phyloP scores from a whole-genome alignment of 2,113 vertebrate species.

The Microcebus ravelobensis region DNA sequence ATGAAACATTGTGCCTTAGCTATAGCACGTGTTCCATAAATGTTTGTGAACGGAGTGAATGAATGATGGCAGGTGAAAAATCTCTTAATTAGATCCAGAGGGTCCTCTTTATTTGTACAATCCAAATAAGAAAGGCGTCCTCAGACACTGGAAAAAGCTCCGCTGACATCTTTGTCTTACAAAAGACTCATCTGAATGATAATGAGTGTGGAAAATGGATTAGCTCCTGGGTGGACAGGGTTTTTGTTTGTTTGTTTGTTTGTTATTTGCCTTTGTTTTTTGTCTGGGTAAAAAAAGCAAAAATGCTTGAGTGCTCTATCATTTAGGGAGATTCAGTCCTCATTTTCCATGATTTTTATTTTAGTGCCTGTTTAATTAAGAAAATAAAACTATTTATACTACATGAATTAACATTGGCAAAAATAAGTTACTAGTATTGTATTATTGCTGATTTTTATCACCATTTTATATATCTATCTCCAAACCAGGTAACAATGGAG shows the following conservation, averaged over 20 bases:
- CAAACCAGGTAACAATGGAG: background rate
- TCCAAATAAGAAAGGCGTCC: conserved; percentile 72
- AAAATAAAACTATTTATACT: conserved; percentile 27
- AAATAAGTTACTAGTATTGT: background rate
- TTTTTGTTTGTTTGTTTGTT: conserved; percentile 58
- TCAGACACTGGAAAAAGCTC: conserved; percentile 52
- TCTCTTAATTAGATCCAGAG: conserved; percentile 79
- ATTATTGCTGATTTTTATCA: background rate
- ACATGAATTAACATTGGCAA: background rate
- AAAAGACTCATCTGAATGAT: conserved; percentile 76
- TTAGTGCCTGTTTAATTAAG: conserved; percentile 19
- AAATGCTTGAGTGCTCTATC: background rate
- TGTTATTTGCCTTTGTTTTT: conserved; percentile 66
- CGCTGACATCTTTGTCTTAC: conserved; percentile 70
- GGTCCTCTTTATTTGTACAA: conserved; percentile 64
- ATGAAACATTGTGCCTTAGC: background rate
- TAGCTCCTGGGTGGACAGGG: conserved; percentile 51
- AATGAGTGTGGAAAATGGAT: conserved; percentile 77
- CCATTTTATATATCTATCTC: background rate
- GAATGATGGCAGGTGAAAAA: conserved; percentile 75
- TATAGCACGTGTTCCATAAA: conserved; percentile 26
- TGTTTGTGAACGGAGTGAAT: conserved; percentile 54
- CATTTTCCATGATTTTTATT: background rate
- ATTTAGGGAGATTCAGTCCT: background rate
- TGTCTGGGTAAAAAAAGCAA: conserved; percentile 20